phyloP scores from a whole-genome alignment of 2,113 vertebrate species.

The Centrocercus urophasianus region DNA sequence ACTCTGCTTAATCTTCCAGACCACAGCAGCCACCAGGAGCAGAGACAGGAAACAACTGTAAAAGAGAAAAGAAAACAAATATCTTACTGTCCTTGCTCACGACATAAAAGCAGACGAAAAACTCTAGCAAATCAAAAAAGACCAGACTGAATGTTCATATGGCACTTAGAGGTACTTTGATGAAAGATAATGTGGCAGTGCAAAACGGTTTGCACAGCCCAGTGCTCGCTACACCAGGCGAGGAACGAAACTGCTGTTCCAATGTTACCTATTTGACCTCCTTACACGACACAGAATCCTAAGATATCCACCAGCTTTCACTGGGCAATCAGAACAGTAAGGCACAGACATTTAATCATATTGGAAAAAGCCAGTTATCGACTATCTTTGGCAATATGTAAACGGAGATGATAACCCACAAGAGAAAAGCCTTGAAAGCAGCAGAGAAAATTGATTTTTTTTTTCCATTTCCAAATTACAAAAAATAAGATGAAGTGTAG shows the following conservation, averaged over 20 bases:
- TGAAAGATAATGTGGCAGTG: neutral
- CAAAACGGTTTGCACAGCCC: neutral
- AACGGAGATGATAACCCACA: neutral
- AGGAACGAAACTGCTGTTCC: neutral
- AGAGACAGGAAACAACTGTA: conserved; percentile 93
- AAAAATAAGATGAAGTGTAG: neutral
- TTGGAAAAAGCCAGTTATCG: neutral
- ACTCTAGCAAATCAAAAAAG: neutral
- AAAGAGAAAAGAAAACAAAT: neutral
- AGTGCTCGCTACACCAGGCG: neutral
- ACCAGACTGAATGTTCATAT: neutral
- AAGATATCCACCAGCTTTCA: neutral
- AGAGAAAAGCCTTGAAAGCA: neutral
- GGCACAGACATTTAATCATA: neutral
- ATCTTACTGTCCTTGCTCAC: conserved; percentile 1
- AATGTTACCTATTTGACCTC: neutral
- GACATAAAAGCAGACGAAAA: neutral
- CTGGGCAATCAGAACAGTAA: neutral
- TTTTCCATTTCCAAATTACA: neutral
- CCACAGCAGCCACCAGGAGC: conserved; percentile 93
- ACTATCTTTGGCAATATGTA: neutral
- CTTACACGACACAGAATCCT: fast-evolving
- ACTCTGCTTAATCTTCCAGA: conserved; percentile 97
- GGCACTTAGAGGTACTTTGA: neutral
- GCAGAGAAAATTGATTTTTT: neutral